Evolutionary conservation across 2,797 vertebrate genomes (phyloP).

Genomic region (Falco columbarius): DNA sequence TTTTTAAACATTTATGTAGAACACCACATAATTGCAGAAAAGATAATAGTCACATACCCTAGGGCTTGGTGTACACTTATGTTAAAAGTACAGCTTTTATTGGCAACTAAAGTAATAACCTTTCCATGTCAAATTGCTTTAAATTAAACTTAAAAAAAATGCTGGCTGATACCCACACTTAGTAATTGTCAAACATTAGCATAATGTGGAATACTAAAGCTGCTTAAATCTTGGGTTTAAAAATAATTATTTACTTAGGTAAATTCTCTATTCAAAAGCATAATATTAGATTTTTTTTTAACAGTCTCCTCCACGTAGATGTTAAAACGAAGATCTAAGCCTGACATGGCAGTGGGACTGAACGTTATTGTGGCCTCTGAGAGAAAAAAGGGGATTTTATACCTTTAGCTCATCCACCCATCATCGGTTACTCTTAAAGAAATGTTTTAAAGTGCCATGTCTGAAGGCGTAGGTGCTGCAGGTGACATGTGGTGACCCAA

Average conservation of each 20-base stretch:
- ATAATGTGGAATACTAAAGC: conserved; percentile 79
- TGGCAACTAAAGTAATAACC: conserved; percentile 86
- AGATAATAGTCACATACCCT: conserved; percentile 86
- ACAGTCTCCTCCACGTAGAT: conserved; percentile 38
- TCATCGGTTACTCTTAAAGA: neutral
- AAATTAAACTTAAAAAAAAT: conserved; percentile 81
- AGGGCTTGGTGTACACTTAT: conserved; percentile 85
- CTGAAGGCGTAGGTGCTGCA: neutral
- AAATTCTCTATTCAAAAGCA: conserved; percentile 76
- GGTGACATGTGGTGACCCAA: conserved; percentile 34
- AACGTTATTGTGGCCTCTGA: conserved; percentile 28
- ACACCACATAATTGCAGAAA: conserved; percentile 86
- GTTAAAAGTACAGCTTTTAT: conserved; percentile 87
- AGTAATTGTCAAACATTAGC: conserved; percentile 85
- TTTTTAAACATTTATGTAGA: conserved; percentile 84
- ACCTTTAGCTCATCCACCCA: conserved; percentile 13
- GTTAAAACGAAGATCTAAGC: conserved; percentile 52
- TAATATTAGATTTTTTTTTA: conserved; percentile 63
- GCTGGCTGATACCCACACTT: conserved; percentile 82
- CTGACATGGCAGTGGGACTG: conserved; percentile 45
- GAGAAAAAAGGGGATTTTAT: conserved; percentile 6
- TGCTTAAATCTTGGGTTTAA: conserved; percentile 80
- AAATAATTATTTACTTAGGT: conserved; percentile 85
- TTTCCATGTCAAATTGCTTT: conserved; percentile 86
- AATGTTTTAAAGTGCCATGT: neutral